These are phyloP conservation scores for Oreochromis niloticus DNA, from an alignment of 2,113 vertebrate species.

Conservation along the genomic window DNA sequence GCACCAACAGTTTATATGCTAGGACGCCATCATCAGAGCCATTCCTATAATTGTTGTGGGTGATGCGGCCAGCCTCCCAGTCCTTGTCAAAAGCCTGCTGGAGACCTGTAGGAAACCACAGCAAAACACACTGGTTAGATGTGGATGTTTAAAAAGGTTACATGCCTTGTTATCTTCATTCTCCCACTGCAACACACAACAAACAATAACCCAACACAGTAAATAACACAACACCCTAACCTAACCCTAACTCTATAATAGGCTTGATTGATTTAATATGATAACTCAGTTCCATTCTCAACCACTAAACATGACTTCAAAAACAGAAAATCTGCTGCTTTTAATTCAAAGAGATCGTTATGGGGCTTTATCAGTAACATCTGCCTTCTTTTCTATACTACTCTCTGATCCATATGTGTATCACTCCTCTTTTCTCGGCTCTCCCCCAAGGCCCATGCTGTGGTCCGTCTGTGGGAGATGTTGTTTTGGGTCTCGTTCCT, in stretches of 20 bases:
- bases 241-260: slow-evolving; percentile 39
- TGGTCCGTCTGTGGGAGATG: slow-evolving; percentile 70
- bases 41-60: slow-evolving; percentile 85
- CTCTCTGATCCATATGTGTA: slow-evolving; percentile 56
- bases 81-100: slow-evolving; percentile 94
- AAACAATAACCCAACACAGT: not conserved
- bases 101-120: slow-evolving; percentile 75
- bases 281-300: slow-evolving; percentile 23
- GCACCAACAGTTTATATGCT: slow-evolving; percentile 94
- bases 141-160: slow-evolving; percentile 9
- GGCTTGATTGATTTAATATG: slow-evolving; percentile 55
- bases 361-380: slow-evolving; percentile 60
- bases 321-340: slow-evolving; percentile 47
- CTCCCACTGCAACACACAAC: not conserved
- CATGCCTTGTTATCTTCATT: slow-evolving; percentile 10
- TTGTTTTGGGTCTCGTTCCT: slow-evolving; percentile 70
- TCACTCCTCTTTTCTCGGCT: slow-evolving; percentile 25
- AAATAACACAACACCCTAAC: slow-evolving; percentile 30
- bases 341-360: slow-evolving; percentile 54
- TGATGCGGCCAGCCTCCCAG: slow-evolving; percentile 90
- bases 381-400: slow-evolving; percentile 39
- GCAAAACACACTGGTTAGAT: slow-evolving; percentile 22
- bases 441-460: slow-evolving; percentile 58
- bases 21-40: slow-evolving; percentile 91
- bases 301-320: slow-evolving; percentile 51